Percentiles rank a stretch among this genome's conserved stretches.
Evolutionary conservation across 1,140 invertebrate genomes (phyloP).

Genomic region (Hestina assimilis): DNA sequence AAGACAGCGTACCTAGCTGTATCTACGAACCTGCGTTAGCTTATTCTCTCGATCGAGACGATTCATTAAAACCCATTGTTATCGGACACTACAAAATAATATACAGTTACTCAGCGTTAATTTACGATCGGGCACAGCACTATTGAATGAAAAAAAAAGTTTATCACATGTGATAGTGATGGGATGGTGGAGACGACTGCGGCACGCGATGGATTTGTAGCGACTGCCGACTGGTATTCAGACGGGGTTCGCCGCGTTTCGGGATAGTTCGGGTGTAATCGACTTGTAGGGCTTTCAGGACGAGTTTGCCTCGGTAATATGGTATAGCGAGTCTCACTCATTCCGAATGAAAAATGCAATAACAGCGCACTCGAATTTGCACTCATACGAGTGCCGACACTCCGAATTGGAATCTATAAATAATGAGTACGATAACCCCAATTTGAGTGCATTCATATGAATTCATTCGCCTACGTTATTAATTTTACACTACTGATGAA

Average conservation of each 20-base stretch:
- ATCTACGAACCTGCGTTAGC: slow-evolving; percentile 46
- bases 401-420: slow-evolving; percentile 5
- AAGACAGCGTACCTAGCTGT: not conserved
- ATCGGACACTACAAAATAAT: slow-evolving; percentile 25
- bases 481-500: no score
- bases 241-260: slow-evolving; percentile 20
- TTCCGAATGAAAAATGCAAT: slow-evolving; percentile 11
- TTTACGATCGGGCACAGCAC: slow-evolving; percentile 37
- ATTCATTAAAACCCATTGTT: slow-evolving; percentile 44
- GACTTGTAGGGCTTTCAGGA: slow-evolving; percentile 26
- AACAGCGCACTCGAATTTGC: slow-evolving; percentile 1
- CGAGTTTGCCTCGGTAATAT: slow-evolving; percentile 8
- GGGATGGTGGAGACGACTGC: slow-evolving; percentile 28
- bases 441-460: no score
- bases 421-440: not conserved
- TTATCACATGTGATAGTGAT: slow-evolving; percentile 43
- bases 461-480: no score
- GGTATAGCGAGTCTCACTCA: not conserved
- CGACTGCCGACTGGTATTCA: slow-evolving; percentile 42
- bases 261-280: slow-evolving; percentile 39
- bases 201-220: slow-evolving; percentile 26
- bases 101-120: not conserved
- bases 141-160: slow-evolving; percentile 54
- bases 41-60: slow-evolving; percentile 42
- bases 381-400: not conserved